These are phyloP conservation scores for Peromyscus eremicus DNA, from an alignment of 2,797 vertebrate genomes.

Conservation along the genomic window DNA sequence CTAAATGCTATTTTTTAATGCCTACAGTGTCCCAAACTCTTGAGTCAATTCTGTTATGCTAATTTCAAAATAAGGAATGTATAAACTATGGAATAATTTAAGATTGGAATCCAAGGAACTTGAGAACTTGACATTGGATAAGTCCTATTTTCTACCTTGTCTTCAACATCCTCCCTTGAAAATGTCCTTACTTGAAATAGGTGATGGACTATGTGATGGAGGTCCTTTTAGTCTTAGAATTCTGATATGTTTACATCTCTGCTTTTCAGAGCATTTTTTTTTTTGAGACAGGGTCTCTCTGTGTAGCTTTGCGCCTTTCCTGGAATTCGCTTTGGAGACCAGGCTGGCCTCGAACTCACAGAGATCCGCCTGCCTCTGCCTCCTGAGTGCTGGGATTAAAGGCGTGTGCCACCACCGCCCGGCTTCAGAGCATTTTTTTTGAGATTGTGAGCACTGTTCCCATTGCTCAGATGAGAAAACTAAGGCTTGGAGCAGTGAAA, in stretches of 20 bases:
- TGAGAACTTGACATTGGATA: conserved; percentile 6
- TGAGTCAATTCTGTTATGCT: neutral
- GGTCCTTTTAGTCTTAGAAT: conserved; percentile 8
- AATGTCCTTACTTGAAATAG: neutral
- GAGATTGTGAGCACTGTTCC: neutral
- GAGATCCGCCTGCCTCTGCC: no score
- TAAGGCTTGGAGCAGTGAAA: conserved; percentile 8
- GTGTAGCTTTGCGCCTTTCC: no score
- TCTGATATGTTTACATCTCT: conserved; percentile 16
- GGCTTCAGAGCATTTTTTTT: neutral
- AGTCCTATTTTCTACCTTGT: conserved; percentile 37
- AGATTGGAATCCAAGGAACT: conserved; percentile 13
- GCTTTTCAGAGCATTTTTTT: neutral
- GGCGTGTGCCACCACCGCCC: no score
- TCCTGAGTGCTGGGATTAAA: no score
- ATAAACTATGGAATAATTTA: neutral
- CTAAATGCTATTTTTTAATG: conserved; percentile 27
- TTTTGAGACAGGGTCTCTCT: no score
- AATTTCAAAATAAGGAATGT: conserved; percentile 54
- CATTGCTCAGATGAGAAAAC: conserved; percentile 19
- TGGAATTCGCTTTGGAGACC: no score
- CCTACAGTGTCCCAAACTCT: neutral
- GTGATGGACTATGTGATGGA: neutral
- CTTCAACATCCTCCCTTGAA: neutral
- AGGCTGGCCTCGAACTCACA: no score